Evolutionary conservation across 2,113 vertebrate species (phyloP).

Genomic region (Peromyscus polionotus): DNA sequence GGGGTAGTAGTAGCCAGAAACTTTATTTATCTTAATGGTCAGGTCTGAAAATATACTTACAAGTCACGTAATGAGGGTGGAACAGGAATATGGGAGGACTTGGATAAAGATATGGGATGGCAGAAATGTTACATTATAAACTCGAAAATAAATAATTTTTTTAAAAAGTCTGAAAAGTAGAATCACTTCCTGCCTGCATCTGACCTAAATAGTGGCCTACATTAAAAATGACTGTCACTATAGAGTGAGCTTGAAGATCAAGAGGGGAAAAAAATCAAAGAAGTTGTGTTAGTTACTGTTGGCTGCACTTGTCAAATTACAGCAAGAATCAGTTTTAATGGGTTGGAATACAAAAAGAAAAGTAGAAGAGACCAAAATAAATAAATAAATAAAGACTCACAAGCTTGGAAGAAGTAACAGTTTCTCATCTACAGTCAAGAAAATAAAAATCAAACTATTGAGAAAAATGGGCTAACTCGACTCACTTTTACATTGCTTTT

Average conservation of each 20-base stretch:
- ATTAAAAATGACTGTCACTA: background rate
- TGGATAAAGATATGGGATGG: background rate
- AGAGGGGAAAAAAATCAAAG: background rate
- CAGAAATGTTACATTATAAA: background rate
- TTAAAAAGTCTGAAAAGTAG: background rate
- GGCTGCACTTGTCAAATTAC: background rate
- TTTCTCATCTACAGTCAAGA: background rate
- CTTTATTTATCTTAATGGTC: too few species aligned
- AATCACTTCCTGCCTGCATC: fast-evolving
- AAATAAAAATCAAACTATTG: background rate
- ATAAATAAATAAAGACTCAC: background rate
- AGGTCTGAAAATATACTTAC: background rate
- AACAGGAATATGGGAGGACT: background rate
- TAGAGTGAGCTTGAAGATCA: background rate
- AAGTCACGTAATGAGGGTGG: background rate
- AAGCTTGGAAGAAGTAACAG: background rate
- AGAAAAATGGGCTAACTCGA: background rate
- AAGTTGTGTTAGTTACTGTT: background rate
- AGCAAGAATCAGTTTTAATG: background rate
- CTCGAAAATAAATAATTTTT: background rate
- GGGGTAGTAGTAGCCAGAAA: background rate
- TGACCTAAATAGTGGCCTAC: background rate
- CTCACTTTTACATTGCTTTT: background rate
- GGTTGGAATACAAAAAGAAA: background rate
- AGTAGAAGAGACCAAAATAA: background rate